phyloP scores from a whole-genome alignment of 2,888 invertebrate species.

The Leptinotarsa juncta region DNA sequence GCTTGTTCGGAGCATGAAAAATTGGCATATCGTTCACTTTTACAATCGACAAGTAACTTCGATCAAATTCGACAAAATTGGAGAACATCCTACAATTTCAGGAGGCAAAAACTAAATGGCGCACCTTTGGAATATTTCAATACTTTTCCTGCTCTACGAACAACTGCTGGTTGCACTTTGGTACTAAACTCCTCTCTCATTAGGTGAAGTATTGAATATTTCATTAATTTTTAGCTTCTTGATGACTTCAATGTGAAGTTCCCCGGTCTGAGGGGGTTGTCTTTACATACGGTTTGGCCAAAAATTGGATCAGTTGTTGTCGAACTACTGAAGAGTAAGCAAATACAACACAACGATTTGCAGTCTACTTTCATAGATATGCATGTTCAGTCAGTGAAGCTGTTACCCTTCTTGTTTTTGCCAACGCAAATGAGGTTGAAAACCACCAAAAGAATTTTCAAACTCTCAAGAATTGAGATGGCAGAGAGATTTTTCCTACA shows the following conservation, averaged over 20 bases:
- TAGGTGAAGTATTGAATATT: too few species aligned
- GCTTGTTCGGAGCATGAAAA: conserved; percentile 25
- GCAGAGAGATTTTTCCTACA: conserved; percentile 33
- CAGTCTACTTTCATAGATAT: conserved; percentile 17
- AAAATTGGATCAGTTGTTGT: conserved; percentile 26
- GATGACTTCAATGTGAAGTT: conserved; percentile 31
- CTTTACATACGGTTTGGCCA: conserved; percentile 32
- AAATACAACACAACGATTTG: conserved; percentile 26
- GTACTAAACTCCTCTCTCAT: conserved; percentile 1
- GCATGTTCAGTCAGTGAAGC: conserved; percentile 24
- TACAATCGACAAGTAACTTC: conserved; percentile 13
- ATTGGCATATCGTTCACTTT: conserved; percentile 20
- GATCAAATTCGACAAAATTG: conserved; percentile 11
- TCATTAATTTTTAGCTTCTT: conserved; percentile 24
- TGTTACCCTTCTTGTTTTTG: conserved; percentile 30
- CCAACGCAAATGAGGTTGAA: conserved; percentile 26
- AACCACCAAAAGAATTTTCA: conserved; percentile 24
- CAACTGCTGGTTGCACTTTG: conserved; percentile 25
- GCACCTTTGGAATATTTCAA: conserved; percentile 28
- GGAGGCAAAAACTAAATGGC: conserved; percentile 18
- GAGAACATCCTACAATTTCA: conserved; percentile 20
- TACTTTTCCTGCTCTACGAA: conserved; percentile 27
- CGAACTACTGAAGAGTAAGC: conserved; percentile 30
- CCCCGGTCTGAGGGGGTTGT: conserved; percentile 22
- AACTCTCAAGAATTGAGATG: conserved; percentile 30